A percentile compares a stretch with the other conserved stretches of the same genome.
Conservation (phyloP, 2,113 vertebrate species). For the Calypte anna region DNA sequence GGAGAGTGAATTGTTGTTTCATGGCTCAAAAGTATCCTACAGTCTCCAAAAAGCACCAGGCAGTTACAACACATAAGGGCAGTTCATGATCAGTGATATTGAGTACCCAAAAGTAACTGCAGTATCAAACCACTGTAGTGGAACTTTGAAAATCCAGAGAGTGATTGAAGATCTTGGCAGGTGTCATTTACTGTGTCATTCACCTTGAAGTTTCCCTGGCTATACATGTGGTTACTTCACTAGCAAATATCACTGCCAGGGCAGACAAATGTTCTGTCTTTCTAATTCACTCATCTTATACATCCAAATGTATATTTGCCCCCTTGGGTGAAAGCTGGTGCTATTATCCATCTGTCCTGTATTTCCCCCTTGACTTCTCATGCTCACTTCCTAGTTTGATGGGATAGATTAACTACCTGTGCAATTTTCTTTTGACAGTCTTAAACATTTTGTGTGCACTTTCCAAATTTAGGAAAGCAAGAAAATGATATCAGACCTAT, state of each 20-base stretch:
- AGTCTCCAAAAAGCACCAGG: not conserved
- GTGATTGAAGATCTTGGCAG: constrained; percentile 35
- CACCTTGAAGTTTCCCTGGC: constrained; percentile 40
- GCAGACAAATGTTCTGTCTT: constrained; percentile 37
- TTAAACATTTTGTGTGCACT: constrained; percentile 50
- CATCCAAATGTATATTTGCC: constrained; percentile 39
- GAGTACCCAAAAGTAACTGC: not conserved
- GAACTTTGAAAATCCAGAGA: not conserved
- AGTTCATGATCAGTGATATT: not conserved
- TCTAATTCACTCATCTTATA: not conserved
- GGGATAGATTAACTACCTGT: constrained; percentile 34
- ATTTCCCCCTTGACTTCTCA: constrained; percentile 58
- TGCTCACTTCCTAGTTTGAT: constrained; percentile 23
- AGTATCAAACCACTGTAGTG: not conserved
- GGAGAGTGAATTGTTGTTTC: not conserved
- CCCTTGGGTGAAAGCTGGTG: not conserved
- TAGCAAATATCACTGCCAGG: constrained; percentile 30
- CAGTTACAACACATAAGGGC: not conserved
- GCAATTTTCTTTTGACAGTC: constrained; percentile 47
- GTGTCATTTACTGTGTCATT: constrained; percentile 36
- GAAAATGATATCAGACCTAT: not conserved
- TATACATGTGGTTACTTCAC: constrained; percentile 13
- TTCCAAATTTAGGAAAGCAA: constrained; percentile 43
- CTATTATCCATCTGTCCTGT: constrained; percentile 49
- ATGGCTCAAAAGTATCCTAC: not conserved